Evolutionary conservation across 92 coral and sea anemone genomes (phyloP).

Genomic region (Bergia sp.): DNA sequence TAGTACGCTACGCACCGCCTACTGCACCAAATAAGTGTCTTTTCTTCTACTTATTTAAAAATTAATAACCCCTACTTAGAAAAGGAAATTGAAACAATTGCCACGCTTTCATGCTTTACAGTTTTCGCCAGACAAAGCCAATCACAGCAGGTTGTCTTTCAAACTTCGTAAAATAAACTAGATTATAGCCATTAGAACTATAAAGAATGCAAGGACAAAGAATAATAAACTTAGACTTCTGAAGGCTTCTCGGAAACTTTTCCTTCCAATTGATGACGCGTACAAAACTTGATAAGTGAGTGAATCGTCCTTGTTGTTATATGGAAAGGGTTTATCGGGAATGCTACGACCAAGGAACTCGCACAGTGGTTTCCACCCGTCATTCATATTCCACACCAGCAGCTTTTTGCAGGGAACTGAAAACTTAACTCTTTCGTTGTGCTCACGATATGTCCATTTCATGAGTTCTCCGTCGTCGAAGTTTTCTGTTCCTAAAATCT

Average conservation of each 20-base stretch:
- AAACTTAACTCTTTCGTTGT: conserved; percentile 1
- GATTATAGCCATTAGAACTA: neutral
- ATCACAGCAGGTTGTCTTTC: too few relatives aligned
- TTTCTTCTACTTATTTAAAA: too few relatives aligned
- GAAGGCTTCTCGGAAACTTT: conserved; percentile 17
- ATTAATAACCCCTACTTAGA: too few relatives aligned
- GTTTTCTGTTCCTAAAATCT: neutral
- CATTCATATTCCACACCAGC: conserved; percentile 13
- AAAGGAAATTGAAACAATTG: too few relatives aligned
- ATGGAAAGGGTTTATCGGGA: conserved; percentile 16
- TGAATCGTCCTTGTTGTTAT: neutral
- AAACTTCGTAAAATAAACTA: too few relatives aligned
- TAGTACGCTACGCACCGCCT: too few relatives aligned
- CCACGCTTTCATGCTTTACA: too few relatives aligned
- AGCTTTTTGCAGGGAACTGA: conserved; percentile 10
- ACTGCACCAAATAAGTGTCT: too few relatives aligned
- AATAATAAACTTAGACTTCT: neutral
- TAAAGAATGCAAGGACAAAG: neutral
- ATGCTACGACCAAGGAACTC: conserved; percentile 22
- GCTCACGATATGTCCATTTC: conserved; percentile 35
- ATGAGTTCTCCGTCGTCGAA: conserved; percentile 29
- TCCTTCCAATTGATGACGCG: conserved; percentile 22
- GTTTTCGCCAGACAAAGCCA: too few relatives aligned
- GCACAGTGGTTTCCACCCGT: conserved; percentile 37
- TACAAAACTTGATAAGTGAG: neutral